A percentile compares a stretch with the other conserved stretches of the same genome.
These are phyloP conservation scores for Chiloscyllium punctatum DNA, from an alignment of 2,797 vertebrate species.

Conservation along the genomic window DNA sequence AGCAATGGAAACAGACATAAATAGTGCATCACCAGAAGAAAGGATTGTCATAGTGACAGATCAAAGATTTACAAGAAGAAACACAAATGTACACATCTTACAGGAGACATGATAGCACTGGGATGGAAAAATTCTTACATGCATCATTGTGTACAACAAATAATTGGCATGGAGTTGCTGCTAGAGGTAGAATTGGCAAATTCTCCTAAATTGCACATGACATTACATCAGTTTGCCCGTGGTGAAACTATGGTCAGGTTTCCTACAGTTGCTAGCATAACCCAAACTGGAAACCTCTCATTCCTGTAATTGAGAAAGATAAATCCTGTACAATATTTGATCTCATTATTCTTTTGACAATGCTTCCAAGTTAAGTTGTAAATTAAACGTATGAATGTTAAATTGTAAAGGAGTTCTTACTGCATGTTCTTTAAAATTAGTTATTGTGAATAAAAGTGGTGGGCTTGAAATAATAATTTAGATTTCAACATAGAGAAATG, in stretches of 20 bases:
- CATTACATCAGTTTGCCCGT: background rate
- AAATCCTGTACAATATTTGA: background rate
- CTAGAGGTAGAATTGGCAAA: background rate
- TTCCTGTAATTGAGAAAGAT: no score
- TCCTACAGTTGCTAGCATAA: background rate
- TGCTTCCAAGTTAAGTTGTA: background rate
- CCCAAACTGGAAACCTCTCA: background rate
- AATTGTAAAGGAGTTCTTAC: background rate
- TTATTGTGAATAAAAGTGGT: background rate
- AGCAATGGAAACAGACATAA: conserved; percentile 2
- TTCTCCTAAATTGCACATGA: background rate
- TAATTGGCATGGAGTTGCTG: background rate
- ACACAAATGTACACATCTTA: background rate
- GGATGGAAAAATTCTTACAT: background rate
- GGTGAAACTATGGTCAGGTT: background rate
- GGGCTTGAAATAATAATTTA: background rate
- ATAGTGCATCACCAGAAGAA: background rate
- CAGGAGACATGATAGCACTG: background rate
- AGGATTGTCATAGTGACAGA: background rate
- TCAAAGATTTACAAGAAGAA: background rate
- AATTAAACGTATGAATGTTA: background rate
- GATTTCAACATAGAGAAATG: background rate
- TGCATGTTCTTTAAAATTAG: background rate
- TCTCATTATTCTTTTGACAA: background rate
- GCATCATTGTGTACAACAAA: background rate